A percentile compares a stretch with the other conserved stretches of the same genome.
Evolutionary conservation across 1,140 invertebrate genomes (phyloP).

Genomic region (Pseudomyrmex concolor): DNA sequence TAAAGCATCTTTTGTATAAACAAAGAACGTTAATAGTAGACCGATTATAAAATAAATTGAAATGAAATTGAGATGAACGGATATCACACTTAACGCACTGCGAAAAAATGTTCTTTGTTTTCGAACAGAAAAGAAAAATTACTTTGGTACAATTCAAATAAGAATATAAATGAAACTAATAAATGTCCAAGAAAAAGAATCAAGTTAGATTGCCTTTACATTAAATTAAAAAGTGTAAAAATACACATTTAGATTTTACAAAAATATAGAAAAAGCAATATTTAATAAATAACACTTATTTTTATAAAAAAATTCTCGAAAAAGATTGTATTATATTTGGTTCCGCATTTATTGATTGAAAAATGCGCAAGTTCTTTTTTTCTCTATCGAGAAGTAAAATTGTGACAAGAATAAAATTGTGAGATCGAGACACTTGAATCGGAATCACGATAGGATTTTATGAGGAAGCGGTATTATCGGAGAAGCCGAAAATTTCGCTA

Average conservation of each 20-base stretch:
- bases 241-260: too few species aligned
- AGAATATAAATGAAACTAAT: too few species aligned
- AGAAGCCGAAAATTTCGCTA: conserved; percentile 52
- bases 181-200: too few species aligned
- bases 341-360: background rate
- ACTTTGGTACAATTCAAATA: too few species aligned
- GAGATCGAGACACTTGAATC: background rate
- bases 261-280: too few species aligned
- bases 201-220: too few species aligned
- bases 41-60: conserved; percentile 19
- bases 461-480: conserved; percentile 7
- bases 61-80: background rate
- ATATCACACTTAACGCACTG: too few species aligned
- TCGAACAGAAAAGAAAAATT: too few species aligned
- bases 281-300: too few species aligned
- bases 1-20: conserved; percentile 9
- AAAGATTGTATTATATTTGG: background rate
- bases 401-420: background rate
- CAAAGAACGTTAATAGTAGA: conserved; percentile 21
- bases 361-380: background rate
- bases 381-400: background rate
- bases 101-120: too few species aligned
- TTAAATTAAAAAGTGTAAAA: too few species aligned
- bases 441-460: background rate
- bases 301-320: background rate